Percentiles rank a stretch among this genome's conserved stretches.
phyloP scores from a whole-genome alignment of 2,888 invertebrate species.

The Ernsta delagoae region DNA sequence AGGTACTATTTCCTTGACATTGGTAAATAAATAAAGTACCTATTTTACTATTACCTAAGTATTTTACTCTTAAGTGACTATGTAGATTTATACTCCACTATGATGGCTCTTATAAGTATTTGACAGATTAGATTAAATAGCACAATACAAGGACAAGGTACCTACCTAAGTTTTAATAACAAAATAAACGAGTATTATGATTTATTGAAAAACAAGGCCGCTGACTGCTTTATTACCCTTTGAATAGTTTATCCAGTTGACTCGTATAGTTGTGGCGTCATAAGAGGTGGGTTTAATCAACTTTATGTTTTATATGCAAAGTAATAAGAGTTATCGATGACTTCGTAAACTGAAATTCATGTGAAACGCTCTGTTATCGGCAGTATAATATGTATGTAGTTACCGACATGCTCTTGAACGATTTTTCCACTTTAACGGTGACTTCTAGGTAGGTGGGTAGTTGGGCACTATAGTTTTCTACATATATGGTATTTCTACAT shows the following conservation, averaged over 20 bases:
- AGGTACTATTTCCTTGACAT: too few species aligned
- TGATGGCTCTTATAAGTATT: too few species aligned
- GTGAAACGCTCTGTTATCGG: constrained; percentile 61
- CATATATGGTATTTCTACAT: too few species aligned
- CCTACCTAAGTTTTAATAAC: not conserved
- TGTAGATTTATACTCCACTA: too few species aligned
- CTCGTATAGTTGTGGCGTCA: constrained; percentile 35
- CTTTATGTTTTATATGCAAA: constrained; percentile 12
- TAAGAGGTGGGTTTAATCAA: constrained; percentile 3
- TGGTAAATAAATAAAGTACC: too few species aligned
- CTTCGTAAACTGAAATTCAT: constrained; percentile 21
- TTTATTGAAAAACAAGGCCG: constrained; percentile 40
- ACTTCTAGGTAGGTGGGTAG: not conserved
- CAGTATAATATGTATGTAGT: constrained; percentile 60
- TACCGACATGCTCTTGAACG: constrained; percentile 52
- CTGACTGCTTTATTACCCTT: constrained; percentile 48
- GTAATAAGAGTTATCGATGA: constrained; percentile 12
- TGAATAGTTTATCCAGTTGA: constrained; percentile 53
- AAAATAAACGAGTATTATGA: constrained; percentile 23
- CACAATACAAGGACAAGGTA: not conserved
- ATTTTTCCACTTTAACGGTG: constrained; percentile 53
- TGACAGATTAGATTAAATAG: too few species aligned
- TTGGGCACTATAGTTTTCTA: not conserved
- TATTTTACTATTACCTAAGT: too few species aligned
- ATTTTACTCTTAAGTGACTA: too few species aligned